These are phyloP conservation scores for Lepilemur septentrionalis DNA, from an alignment of 2,797 vertebrate genomes.

Conservation along the genomic window DNA sequence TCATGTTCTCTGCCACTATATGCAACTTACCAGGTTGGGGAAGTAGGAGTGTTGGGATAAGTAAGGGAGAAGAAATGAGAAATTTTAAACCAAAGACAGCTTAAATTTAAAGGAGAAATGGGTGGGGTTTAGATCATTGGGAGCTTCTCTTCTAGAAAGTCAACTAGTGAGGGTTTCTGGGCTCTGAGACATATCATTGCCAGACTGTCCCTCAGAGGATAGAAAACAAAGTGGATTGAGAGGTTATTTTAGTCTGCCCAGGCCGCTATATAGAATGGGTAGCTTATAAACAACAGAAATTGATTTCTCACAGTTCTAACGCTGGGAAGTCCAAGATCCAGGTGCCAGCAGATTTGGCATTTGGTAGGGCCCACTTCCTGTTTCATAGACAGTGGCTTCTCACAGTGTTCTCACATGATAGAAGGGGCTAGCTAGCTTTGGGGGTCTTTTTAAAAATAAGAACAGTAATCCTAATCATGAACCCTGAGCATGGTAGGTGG, in stretches of 20 bases:
- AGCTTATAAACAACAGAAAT: neutral
- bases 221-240: neutral
- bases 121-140: no score
- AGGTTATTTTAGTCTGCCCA: neutral
- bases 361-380: neutral
- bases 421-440: neutral
- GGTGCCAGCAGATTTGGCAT: neutral
- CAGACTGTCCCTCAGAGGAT: fast-evolving
- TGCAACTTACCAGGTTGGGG: fast-evolving
- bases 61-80: neutral
- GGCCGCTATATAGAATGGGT: neutral
- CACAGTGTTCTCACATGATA: neutral
- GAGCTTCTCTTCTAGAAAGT: neutral
- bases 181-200: neutral
- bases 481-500: neutral
- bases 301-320: neutral
- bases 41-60: neutral
- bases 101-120: neutral
- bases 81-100: neutral
- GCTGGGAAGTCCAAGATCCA: neutral
- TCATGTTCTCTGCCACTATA: neutral
- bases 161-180: neutral
- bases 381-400: neutral
- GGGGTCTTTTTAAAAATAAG: neutral
- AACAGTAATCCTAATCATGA: neutral